A percentile compares a stretch with the other conserved stretches of the same genome.
Conservation (phyloP, 2,797 vertebrate genomes). For the Sebastes reedi region DNA sequence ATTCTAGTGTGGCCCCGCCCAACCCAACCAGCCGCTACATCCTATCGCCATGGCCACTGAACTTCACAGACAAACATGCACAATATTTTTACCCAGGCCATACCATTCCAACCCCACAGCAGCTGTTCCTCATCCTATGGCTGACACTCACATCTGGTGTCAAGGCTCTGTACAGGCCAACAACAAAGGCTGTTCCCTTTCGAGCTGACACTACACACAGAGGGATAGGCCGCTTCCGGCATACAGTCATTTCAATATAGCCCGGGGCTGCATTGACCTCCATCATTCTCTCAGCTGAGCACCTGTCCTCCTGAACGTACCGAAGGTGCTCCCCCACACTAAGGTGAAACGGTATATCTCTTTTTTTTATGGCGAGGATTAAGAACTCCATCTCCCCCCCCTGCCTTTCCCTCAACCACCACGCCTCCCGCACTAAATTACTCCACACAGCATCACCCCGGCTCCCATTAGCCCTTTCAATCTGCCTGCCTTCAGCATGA, state of each 20-base stretch:
- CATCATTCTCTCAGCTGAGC: constrained; percentile 70
- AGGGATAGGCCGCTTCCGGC: constrained; percentile 34
- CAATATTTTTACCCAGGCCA: constrained; percentile 59
- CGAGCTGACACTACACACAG: constrained; percentile 47
- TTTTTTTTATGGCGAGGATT: constrained; percentile 70
- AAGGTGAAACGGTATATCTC: constrained; percentile 68
- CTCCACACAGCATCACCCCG: constrained; percentile 77
- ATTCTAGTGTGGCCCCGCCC: neutral
- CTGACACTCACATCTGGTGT: constrained; percentile 75
- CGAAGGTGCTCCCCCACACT: constrained; percentile 55
- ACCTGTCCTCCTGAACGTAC: constrained; percentile 71
- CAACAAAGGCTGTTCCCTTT: constrained; percentile 72
- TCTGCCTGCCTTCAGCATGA: constrained; percentile 83
- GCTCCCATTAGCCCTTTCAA: constrained; percentile 79
- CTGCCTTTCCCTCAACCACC: constrained; percentile 46
- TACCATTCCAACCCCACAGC: constrained; percentile 46
- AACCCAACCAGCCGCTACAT: constrained; percentile 18
- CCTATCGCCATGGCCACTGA: constrained; percentile 31
- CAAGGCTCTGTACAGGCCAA: constrained; percentile 65
- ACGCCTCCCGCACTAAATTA: constrained; percentile 77
- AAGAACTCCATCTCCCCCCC: constrained; percentile 56
- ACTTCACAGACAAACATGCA: constrained; percentile 43
- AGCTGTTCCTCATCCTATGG: constrained; percentile 72
- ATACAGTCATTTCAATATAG: constrained; percentile 60
- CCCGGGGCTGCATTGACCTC: constrained; percentile 60